These are phyloP conservation scores for Pseudeuparius sepicola DNA, from an alignment of 2,888 invertebrate genomes.

Conservation along the genomic window DNA sequence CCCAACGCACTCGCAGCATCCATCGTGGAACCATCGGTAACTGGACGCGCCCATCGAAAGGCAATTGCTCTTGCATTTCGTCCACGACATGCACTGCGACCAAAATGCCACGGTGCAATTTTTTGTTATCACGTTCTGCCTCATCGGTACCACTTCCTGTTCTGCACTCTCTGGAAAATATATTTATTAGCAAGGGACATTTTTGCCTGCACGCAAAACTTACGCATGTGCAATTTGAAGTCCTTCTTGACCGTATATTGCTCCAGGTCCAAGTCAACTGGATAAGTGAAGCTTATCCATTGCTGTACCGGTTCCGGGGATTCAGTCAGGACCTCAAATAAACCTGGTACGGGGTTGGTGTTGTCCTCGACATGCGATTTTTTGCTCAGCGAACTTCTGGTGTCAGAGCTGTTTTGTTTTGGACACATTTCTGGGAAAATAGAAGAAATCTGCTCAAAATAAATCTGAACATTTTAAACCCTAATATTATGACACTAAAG, in stretches of 20 bases:
- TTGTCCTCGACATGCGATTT: slow-evolving; percentile 84
- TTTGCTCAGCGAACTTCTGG: slow-evolving; percentile 56
- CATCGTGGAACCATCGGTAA: slow-evolving; percentile 90
- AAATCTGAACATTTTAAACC: no score
- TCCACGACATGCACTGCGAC: slow-evolving; percentile 80
- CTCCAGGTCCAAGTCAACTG: slow-evolving; percentile 63
- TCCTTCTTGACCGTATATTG: slow-evolving; percentile 53
- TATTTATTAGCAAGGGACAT: no score
- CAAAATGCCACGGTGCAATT: slow-evolving; percentile 92
- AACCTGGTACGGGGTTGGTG: slow-evolving; percentile 69
- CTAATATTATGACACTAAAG: no score
- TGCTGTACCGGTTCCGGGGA: slow-evolving; percentile 65
- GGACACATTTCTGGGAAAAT: slow-evolving; percentile 73
- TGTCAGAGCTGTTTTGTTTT: slow-evolving; percentile 71
- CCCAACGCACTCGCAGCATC: slow-evolving; percentile 90
- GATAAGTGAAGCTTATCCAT: slow-evolving; percentile 78
- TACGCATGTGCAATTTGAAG: slow-evolving; percentile 39
- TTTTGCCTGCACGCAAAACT: slow-evolving; percentile 12
- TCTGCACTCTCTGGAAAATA: slow-evolving; percentile 51
- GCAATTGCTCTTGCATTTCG: slow-evolving; percentile 78
- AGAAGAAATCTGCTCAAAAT: no score
- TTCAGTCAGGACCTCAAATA: slow-evolving; percentile 75
- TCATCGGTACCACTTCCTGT: slow-evolving; percentile 48
- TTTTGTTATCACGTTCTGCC: slow-evolving; percentile 45
- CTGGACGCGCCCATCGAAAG: slow-evolving; percentile 73